Conservation (phyloP, 1,140 invertebrate genomes). For the Penaeus chinensis region DNA sequence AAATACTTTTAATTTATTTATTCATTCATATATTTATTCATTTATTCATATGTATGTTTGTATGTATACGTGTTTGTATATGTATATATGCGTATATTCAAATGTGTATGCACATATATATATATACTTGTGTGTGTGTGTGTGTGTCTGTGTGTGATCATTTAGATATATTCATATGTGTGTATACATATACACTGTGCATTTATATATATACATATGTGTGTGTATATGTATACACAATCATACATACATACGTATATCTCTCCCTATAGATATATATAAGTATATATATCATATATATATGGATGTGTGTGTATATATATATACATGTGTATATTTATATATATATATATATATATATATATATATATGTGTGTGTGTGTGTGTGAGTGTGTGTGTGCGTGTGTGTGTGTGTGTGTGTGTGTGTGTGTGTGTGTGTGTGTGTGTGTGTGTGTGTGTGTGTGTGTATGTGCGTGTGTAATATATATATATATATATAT, state of each 20-base stretch:
- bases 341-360: not conserved
- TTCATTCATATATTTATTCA: no score
- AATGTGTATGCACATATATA: not conserved
- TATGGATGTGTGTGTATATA: not conserved
- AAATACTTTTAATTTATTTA: no score
- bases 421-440: no score
- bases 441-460: no score
- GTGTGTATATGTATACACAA: not conserved
- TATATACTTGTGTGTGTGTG: no score
- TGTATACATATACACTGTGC: not conserved
- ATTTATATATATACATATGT: not conserved
- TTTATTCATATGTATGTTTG: not conserved
- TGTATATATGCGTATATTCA: not conserved
- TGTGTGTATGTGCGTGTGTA: no score
- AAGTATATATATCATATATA: not conserved
- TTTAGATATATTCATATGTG: not conserved
- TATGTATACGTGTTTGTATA: not conserved
- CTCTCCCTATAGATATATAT: not conserved
- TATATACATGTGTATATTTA: not conserved
- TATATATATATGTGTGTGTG: no score
- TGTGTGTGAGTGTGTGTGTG: no score
- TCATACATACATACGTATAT: not conserved
- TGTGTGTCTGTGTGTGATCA: no score
- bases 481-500: no score
- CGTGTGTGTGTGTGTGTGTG: no score